A percentile compares a stretch with the other conserved stretches of the same genome.
Evolutionary conservation across 2,888 invertebrate genomes (phyloP).

Genomic region (Drosophila borealis): DNA sequence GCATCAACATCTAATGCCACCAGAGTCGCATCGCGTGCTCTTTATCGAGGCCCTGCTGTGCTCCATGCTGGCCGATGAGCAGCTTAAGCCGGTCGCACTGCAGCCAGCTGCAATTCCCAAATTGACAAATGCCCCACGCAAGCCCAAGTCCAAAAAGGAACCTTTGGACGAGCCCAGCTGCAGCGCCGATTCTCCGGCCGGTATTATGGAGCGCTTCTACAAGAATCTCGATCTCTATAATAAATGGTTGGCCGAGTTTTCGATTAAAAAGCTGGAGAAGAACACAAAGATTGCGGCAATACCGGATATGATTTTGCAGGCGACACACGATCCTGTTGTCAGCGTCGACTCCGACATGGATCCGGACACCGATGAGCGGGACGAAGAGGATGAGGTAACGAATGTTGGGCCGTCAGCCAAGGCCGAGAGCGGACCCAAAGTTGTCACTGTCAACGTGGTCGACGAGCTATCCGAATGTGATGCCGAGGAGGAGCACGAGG

Average conservation of each 20-base stretch:
- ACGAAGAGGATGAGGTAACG: not conserved
- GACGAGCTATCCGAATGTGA: not conserved
- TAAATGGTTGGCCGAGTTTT: slow-evolving; percentile 28
- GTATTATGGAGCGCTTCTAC: slow-evolving; percentile 35
- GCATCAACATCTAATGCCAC: not conserved
- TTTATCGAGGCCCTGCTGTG: slow-evolving; percentile 55
- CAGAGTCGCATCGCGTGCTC: not conserved
- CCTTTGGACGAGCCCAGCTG: not conserved
- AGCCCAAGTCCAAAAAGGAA: not conserved
- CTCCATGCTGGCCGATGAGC: slow-evolving; percentile 55
- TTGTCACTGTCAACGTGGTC: slow-evolving; percentile 3
- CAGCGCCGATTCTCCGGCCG: not conserved
- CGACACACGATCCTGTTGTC: not conserved
- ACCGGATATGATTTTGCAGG: slow-evolving; percentile 19
- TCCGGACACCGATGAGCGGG: slow-evolving; percentile 11
- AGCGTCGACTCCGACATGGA: slow-evolving; percentile 21
- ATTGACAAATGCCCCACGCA: too few species aligned
- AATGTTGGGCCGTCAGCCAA: not conserved
- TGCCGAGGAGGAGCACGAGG: not conserved
- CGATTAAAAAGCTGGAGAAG: slow-evolving; percentile 3
- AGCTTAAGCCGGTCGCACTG: slow-evolving; percentile 16
- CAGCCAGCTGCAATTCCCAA: not conserved
- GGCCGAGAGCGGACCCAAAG: not conserved
- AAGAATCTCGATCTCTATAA: slow-evolving; percentile 36
- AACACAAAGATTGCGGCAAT: slow-evolving; percentile 3